Percentiles rank a stretch among this genome's conserved stretches.
Evolutionary conservation across 1,140 invertebrate genomes (phyloP).

Genomic region (Nephila pilipes): DNA sequence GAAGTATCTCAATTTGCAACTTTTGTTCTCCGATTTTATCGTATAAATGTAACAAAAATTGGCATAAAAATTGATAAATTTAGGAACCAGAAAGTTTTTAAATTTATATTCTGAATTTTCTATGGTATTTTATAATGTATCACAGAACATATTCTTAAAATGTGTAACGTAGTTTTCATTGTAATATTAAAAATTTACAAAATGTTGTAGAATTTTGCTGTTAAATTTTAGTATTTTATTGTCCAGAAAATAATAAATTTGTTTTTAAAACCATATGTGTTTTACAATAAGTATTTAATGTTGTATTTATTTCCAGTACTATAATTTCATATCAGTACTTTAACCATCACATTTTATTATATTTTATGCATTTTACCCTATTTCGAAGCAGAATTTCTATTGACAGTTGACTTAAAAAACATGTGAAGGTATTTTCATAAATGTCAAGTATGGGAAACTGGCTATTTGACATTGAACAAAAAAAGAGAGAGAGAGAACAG

Average conservation of each 20-base stretch:
- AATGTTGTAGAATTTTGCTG: no score
- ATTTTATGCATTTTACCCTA: neutral
- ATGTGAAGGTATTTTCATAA: conserved; percentile 58
- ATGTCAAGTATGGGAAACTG: conserved; percentile 47
- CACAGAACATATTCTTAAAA: no score
- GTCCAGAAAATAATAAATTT: neutral
- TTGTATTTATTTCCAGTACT: conserved; percentile 19
- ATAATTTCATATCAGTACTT: conserved; percentile 6
- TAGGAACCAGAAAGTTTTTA: no score
- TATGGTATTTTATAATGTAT: no score
- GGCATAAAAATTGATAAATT: no score
- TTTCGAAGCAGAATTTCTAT: neutral
- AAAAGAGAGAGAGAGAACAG: conserved; percentile 32
- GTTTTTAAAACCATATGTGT: no score
- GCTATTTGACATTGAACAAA: neutral
- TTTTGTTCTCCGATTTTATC: no score
- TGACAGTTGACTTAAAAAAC: neutral
- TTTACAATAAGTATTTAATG: neutral
- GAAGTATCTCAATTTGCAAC: no score
- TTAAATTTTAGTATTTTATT: neutral
- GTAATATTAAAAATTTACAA: no score
- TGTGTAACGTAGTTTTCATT: no score
- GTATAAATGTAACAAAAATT: no score
- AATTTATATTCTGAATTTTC: no score
- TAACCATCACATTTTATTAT: neutral